phyloP scores from a whole-genome alignment of 53 echinoderm and acorn worm species.

The Henricia sp. region DNA sequence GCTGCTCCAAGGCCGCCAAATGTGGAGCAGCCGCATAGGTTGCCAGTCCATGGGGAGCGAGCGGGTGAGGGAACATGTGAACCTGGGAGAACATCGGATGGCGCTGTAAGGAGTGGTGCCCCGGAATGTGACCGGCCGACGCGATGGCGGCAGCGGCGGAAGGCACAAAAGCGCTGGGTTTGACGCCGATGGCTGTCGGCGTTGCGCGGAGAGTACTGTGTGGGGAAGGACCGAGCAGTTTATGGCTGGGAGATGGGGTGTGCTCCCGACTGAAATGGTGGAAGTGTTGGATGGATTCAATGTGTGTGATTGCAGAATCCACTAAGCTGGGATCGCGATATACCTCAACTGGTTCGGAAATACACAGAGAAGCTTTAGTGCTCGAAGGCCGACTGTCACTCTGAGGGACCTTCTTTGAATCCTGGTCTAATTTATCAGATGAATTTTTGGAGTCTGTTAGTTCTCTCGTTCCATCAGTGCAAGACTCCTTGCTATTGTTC shows the following conservation, averaged over 20 bases:
- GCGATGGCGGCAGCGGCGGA: slow-evolving; percentile 53
- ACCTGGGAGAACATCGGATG: slow-evolving; percentile 78
- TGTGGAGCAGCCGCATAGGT: slow-evolving; percentile 44
- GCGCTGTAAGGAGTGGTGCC: slow-evolving; percentile 66
- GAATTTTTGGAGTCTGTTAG: neutral
- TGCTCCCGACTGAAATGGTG: slow-evolving; percentile 66
- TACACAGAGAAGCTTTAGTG: slow-evolving; percentile 30
- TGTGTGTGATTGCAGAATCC: slow-evolving; percentile 87
- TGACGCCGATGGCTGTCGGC: slow-evolving; percentile 74
- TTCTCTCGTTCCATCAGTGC: slow-evolving; percentile 24
- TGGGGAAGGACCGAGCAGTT: slow-evolving; percentile 75
- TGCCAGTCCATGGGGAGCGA: slow-evolving; percentile 54
- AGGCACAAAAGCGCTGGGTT: slow-evolving; percentile 94
- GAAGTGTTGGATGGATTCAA: slow-evolving; percentile 93
- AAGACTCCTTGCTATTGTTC: neutral
- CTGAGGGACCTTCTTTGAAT: slow-evolving; percentile 11
- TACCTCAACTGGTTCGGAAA: slow-evolving; percentile 79
- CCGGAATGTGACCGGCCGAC: slow-evolving; percentile 78
- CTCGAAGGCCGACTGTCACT: slow-evolving; percentile 45
- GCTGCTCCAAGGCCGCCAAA: slow-evolving; percentile 68
- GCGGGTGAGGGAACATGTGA: slow-evolving; percentile 65
- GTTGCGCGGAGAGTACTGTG: slow-evolving; percentile 73
- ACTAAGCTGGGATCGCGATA: slow-evolving; percentile 94
- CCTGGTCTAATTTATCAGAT: slow-evolving; percentile 18
- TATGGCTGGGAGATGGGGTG: slow-evolving; percentile 78